Percentiles rank a stretch among this genome's conserved stretches.
Conservation (phyloP, 2,888 invertebrate species). For the Agrenia bidenticulata region DNA sequence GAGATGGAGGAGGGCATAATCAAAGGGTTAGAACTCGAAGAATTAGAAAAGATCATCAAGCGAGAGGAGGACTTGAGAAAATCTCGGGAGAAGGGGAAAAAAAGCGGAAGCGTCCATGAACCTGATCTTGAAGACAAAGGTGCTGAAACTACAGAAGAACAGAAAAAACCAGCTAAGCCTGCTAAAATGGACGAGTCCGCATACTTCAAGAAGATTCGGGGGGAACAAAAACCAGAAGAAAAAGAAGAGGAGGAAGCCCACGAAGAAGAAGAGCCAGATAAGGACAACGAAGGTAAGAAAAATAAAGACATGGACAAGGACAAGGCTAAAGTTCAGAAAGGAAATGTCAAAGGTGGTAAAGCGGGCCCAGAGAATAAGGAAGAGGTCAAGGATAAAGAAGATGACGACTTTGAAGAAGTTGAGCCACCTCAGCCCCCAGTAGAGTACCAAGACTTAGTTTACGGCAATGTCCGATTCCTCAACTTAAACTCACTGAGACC, state of each 20-base stretch:
- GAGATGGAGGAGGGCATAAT: no score
- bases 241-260: background rate
- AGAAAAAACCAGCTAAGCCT: no score
- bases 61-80: no score
- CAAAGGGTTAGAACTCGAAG: no score
- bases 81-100: no score
- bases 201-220: background rate
- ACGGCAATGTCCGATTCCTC: constrained; percentile 18
- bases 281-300: background rate
- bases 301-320: background rate
- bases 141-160: no score
- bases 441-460: constrained; percentile 23
- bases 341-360: constrained; percentile 1
- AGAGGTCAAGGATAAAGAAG: no score
- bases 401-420: background rate
- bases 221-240: background rate
- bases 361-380: no score
- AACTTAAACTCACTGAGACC: constrained; percentile 11
- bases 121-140: no score
- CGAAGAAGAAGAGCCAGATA: background rate
- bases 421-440: background rate
- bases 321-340: background rate
- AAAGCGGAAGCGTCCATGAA: no score
- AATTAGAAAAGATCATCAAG: no score
- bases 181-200: background rate